Conservation (phyloP, 1,140 invertebrate species). For the Littorina saxatilis region DNA sequence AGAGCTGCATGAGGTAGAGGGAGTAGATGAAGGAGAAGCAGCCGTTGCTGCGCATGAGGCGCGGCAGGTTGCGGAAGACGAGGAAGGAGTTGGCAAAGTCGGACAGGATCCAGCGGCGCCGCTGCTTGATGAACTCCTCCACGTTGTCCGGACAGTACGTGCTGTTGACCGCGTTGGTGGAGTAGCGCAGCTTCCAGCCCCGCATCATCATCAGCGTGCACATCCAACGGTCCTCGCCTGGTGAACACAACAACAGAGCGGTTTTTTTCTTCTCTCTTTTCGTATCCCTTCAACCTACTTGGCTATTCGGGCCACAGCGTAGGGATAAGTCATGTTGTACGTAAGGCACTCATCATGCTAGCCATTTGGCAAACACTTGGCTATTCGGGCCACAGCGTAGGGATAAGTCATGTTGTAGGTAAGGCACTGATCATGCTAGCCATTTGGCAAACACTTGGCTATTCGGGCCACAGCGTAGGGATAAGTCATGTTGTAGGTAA, state of each 20-base stretch:
- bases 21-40: constrained; percentile 80
- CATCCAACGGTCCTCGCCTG: constrained; percentile 65
- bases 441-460: no score
- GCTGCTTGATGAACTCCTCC: constrained; percentile 58
- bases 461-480: no score
- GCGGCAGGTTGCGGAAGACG: constrained; percentile 77
- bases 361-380: no score
- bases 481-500: no score
- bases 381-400: no score
- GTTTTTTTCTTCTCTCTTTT: not conserved
- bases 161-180: constrained; percentile 48
- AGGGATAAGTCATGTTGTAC: no score
- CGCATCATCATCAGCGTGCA: constrained; percentile 61
- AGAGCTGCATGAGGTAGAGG: constrained; percentile 59
- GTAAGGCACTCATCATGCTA: no score
- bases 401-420: no score
- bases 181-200: constrained; percentile 59
- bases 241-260: not conserved
- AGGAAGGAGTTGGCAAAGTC: constrained; percentile 82
- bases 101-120: constrained; percentile 80
- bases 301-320: no score
- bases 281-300: not conserved
- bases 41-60: constrained; percentile 78
- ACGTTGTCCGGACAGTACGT: constrained; percentile 60
- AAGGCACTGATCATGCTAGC: no score